Evolutionary conservation across 2,888 invertebrate genomes (phyloP), one percentile per base, ranked within the genome.

Genomic region (Cephus pulcher): DNA sequence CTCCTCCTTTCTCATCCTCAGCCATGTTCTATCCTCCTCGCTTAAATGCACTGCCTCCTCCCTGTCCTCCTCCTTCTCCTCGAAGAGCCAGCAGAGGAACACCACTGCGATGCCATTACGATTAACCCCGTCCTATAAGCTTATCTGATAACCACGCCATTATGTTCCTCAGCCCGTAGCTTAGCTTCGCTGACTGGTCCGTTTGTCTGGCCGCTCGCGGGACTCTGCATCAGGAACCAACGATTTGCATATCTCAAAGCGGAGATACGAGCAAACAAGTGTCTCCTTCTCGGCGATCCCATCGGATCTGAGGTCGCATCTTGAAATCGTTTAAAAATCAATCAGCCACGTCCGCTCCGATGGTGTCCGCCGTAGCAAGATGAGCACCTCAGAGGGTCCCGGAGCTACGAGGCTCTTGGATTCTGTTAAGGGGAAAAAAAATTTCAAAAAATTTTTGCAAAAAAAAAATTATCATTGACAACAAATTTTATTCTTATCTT

Each of bases 31-130:
- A 69, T 74, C 70, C 79, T 34, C 80, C 78, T 74, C 75, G 70
- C 69, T 69, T 75, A 73, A 76, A 70, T 37, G 34, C 74, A 75
- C 77, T 76, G 40, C 78, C 79, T 80, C 79, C 79, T 80, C 79
- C 76, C 76, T 73, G 68, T 73, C 34, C 73, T 73, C 71, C 74
- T 56, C 71, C 74, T 56, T 40, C 70, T 69, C 40, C 77, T 70
- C 73, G 76, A 56, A 75, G 79, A 82, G 81, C 82, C 35, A 35
- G 34, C 83, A 81, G 80, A 82, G 83, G 78, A 86, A 87, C 85
- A 86, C 85, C 88, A 84, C 87, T 84, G 86, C 88, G 90, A 91
- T 90, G 90, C 88, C 88, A 91, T 91, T 90, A 90, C 90, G 90
- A 91, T 91, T 90, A 90, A 89, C 85, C 87, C 82, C 83, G 85